Conservation (phyloP, 2,113 vertebrate genomes). For the Lepidothrix coronata region DNA sequence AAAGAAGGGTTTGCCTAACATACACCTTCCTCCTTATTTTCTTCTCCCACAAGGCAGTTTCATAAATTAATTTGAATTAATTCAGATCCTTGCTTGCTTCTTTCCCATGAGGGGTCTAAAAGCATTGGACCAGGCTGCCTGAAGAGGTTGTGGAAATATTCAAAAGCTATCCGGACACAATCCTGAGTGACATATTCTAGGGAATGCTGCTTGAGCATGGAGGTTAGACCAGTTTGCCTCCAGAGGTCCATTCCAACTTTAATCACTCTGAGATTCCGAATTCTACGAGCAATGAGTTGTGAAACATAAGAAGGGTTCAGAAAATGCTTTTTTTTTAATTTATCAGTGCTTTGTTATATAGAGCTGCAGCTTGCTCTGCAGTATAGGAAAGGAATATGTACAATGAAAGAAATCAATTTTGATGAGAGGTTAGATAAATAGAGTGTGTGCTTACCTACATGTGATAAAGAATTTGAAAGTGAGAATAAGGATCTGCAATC, state of each 20-base stretch:
- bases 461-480: background rate
- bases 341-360: background rate
- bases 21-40: background rate
- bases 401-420: background rate
- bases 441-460: background rate
- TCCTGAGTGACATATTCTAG: background rate
- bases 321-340: background rate
- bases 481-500: background rate
- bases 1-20: background rate
- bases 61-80: background rate
- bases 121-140: background rate
- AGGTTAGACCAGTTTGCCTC: background rate
- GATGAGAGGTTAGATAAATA: background rate
- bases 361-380: background rate
- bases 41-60: background rate
- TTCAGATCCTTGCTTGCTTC: background rate
- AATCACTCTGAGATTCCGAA: background rate
- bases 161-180: background rate
- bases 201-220: background rate
- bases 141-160: background rate
- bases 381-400: background rate
- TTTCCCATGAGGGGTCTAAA: background rate
- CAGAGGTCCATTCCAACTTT: background rate
- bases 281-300: background rate
- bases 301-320: background rate